phyloP scores from a whole-genome alignment of 1,140 invertebrate species.

The Drosophila arizonae region DNA sequence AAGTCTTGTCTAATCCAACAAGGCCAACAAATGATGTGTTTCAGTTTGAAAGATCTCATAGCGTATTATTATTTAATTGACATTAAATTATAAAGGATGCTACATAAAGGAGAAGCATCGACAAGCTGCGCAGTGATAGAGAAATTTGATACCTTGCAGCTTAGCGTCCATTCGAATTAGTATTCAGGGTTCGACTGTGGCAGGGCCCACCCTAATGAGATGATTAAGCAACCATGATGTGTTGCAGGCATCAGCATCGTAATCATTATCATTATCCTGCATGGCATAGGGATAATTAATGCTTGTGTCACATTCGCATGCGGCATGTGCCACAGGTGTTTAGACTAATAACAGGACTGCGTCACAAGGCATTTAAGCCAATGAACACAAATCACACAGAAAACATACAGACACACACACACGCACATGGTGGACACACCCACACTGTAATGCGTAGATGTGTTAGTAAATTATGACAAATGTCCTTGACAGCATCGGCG shows the following conservation, averaged over 20 bases:
- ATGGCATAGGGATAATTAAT: conserved; percentile 62
- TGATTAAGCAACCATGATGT: conserved; percentile 2
- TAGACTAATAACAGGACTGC: conserved; percentile 61
- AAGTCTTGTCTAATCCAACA: no score
- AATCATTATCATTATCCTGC: conserved; percentile 10
- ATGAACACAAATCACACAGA: conserved; percentile 71
- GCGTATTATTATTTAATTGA: no score
- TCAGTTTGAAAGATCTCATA: no score
- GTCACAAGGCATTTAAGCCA: conserved; percentile 64
- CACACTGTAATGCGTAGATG: conserved; percentile 31
- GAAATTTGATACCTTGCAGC: no score
- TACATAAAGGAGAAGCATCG: no score
- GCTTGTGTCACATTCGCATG: conserved; percentile 58
- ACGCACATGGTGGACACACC: conserved; percentile 17
- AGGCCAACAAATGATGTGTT: no score
- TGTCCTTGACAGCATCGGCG: conserved; percentile 74
- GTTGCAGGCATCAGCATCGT: neutral
- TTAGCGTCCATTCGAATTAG: neutral
- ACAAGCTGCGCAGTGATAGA: no score
- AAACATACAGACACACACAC: conserved; percentile 24
- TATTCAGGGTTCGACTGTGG: neutral
- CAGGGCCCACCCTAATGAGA: neutral
- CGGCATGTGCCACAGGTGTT: conserved; percentile 75
- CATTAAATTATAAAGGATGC: neutral
- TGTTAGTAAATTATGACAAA: conserved; percentile 81